Base-by-base conservation (phyloP, 1,140 invertebrate genomes). In the Polypedilum pembai region DNA sequence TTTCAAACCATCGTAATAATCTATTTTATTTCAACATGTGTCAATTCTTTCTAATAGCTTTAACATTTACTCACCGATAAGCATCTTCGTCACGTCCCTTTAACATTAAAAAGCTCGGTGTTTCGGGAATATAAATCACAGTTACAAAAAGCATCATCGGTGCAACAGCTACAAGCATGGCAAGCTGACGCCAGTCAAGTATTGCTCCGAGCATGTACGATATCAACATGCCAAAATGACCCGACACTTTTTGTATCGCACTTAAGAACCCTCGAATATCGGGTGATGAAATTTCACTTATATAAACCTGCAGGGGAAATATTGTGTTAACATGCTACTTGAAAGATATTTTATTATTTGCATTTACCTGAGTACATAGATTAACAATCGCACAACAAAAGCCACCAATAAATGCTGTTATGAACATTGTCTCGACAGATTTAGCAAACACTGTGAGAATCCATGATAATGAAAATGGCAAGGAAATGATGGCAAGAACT, bases 211-310 rank as follows among this genome's bases (percentile, higher is more conserved):
- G 87, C 72, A 90, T 88, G 83, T 94, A 95, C 12, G 91, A 91
- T 76, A 92, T 86, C 4, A 96, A 84, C 5, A 95, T 90, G 33
- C 95, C 95, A 40, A 94, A 85, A 80, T 94, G 92, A 4, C 92
- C 90, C 75, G 90, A 89, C 73, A 95, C 88, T 83, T 96, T 96
- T 73, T 94, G 85, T 75, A 94, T 89, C 0, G 94, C 92, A 78
- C 92, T 94, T 73, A 96, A 85, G 77, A 92, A 91, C 15, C 94
- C 95, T 72, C 95, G 84, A 69, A 95, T 91, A 73, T 92, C 89
- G 20, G 94, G 92, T 33, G 93, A 89, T 18, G 94, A 91, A 78
- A 95, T 95, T 85, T 97, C 95, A 77, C 92, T 94, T 76, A 96
- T 90, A 84, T 96, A 97, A n/a, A 95, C 90, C 89, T 91, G 83